Conservation (phyloP, 2,797 vertebrate species). For the Acanthopagrus latus region DNA sequence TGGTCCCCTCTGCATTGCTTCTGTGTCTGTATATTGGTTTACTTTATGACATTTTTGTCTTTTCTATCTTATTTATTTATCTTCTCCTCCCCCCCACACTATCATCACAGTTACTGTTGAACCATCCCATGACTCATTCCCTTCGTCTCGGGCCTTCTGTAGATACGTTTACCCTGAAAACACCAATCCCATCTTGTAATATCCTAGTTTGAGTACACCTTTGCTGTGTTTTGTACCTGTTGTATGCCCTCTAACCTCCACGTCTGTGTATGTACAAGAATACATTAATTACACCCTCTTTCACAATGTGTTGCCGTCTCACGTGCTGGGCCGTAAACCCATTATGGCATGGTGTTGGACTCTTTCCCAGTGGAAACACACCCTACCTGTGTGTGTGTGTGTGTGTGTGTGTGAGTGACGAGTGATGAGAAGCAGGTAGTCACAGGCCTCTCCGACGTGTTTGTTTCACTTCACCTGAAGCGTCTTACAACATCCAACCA, state of each 20-base stretch:
- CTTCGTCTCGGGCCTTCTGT: too few relatives aligned
- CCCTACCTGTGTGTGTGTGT: constrained; percentile 49
- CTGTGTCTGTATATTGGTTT: too few relatives aligned
- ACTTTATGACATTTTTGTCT: too few relatives aligned
- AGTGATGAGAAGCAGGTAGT: constrained; percentile 58
- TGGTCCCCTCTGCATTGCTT: too few relatives aligned
- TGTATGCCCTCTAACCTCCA: neutral
- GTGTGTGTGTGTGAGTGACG: neutral
- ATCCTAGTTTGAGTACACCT: too few relatives aligned
- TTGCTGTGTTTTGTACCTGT: too few relatives aligned
- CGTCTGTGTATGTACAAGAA: constrained; percentile 5
- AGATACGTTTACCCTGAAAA: too few relatives aligned
- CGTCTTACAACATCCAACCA: constrained; percentile 16
- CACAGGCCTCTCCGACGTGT: constrained; percentile 37
- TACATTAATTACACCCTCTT: constrained; percentile 17
- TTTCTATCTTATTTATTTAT: too few relatives aligned
- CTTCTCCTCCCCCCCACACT: too few relatives aligned
- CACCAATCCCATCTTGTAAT: too few relatives aligned
- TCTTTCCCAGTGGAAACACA: constrained; percentile 49
- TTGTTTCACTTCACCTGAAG: constrained; percentile 41
- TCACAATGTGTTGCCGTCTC: constrained; percentile 15
- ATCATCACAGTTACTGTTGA: too few relatives aligned
- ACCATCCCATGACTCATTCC: too few relatives aligned
- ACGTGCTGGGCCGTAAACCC: constrained; percentile 5
- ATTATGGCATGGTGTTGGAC: constrained; percentile 52